phyloP scores from a whole-genome alignment of 2,113 vertebrate genomes.

The Zootoca vivipara region DNA sequence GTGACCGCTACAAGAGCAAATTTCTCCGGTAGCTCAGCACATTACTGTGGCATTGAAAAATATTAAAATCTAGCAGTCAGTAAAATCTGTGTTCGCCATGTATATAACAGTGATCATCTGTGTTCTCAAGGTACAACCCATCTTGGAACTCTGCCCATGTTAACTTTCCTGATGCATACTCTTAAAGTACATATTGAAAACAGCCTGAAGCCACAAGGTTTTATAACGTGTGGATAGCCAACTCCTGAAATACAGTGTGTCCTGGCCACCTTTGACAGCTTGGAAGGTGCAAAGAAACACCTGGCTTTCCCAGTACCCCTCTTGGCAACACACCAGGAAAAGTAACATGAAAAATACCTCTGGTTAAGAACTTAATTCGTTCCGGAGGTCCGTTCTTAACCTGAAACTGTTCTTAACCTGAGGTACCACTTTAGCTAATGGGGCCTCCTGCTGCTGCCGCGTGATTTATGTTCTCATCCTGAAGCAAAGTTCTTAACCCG shows the following conservation, averaged over 20 bases:
- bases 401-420: too few relatives aligned
- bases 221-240: background rate
- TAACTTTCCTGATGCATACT: background rate
- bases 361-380: too few relatives aligned
- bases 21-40: background rate
- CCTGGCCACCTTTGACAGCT: background rate
- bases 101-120: background rate
- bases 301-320: background rate
- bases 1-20: conserved; percentile 56
- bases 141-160: background rate
- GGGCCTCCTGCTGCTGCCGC: too few relatives aligned
- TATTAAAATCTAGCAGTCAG: background rate
- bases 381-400: too few relatives aligned
- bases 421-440: too few relatives aligned
- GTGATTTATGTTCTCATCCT: too few relatives aligned
- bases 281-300: background rate
- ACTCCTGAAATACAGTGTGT: background rate
- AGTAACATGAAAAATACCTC: background rate
- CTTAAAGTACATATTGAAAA: background rate
- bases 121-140: background rate
- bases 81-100: background rate
- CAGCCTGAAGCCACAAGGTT: background rate
- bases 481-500: too few relatives aligned
- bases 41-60: background rate
- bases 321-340: background rate